Evolutionary conservation across 2,888 invertebrate species (phyloP), one percentile per base, ranked within the genome.

Genomic region (Cheilosia grossa): DNA sequence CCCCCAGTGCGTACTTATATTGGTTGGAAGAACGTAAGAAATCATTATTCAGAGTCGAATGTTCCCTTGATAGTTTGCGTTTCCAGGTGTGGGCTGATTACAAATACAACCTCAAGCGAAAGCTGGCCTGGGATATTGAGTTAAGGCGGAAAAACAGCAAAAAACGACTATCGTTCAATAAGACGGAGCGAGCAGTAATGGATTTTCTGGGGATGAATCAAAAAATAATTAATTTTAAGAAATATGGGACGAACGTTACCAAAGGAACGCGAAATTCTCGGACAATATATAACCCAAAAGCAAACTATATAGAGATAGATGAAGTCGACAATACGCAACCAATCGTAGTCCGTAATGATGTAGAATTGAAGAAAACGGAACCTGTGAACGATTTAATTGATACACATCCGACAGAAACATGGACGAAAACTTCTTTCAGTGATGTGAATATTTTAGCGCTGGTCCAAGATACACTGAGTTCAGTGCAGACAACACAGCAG

Each of bases 31-130:
- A 47, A 56, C 15, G 69, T 69, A 69, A 69, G 44, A 2, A 17
- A 69, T 42, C 5, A 17, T 53, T 64, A n/a, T 17, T 44, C 44
- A 0, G 0, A 17, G 7, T 17, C 17, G 5, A 17, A 44, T 17
- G 44, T 44, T 7, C 17, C 0, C n/a, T 4, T n/a, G 30, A 5
- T 51, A 44, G 10, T 30, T 56, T 44, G 3, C 2, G 17, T 15
- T 56, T 67, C 1, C 17, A 70, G 69, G 58, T 70, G 7, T 70
- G 58, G 69, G 19, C 69, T 13, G 69, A 70, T 49, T 70, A 70
- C 37, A 70, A 70, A 13, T 70, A 70, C 37, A 70, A 70, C 7
- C n/a, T 58, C 0, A 70, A 70, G 37, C 33, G 47, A 2, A 70
- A 70, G 37, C 37, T 70, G 10, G 6, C 37, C 4, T 24, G 33